Conservation (phyloP, 2,113 vertebrate genomes). For the Lophochroa leadbeateri region DNA sequence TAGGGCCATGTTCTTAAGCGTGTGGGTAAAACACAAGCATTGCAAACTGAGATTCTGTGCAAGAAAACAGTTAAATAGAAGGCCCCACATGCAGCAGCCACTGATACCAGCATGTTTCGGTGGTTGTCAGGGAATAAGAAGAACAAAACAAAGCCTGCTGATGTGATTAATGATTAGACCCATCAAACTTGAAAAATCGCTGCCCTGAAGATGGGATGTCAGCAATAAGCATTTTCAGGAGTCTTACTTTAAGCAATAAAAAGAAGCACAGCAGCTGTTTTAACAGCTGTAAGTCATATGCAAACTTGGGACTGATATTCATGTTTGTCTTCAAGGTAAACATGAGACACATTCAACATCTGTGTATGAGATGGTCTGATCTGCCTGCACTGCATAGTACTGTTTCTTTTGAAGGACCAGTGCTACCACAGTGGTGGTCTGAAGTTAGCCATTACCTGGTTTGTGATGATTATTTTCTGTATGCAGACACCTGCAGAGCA, state of each 20-base stretch:
- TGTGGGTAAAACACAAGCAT: not conserved
- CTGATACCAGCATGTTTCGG: not conserved
- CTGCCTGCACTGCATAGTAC: not conserved
- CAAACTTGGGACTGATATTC: not conserved
- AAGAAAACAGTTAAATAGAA: not conserved
- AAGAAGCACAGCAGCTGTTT: not conserved
- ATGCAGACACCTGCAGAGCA: not conserved
- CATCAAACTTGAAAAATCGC: not conserved
- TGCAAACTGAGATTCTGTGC: not conserved
- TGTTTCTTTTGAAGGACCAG: not conserved
- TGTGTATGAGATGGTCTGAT: not conserved
- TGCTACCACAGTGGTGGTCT: not conserved
- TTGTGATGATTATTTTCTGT: not conserved
- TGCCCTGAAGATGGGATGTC: not conserved
- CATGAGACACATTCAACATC: not conserved
- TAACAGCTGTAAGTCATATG: not conserved
- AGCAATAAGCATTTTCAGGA: not conserved
- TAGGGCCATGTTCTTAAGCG: not conserved
- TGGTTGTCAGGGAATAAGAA: not conserved
- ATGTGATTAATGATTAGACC: not conserved
- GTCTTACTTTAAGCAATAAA: not conserved
- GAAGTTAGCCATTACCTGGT: not conserved
- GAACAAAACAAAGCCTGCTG: not conserved
- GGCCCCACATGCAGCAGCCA: not conserved
- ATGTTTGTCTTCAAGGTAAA: not conserved